These are phyloP conservation scores for Heptranchias perlo DNA, from an alignment of 2,113 vertebrate species.

Conservation along the genomic window DNA sequence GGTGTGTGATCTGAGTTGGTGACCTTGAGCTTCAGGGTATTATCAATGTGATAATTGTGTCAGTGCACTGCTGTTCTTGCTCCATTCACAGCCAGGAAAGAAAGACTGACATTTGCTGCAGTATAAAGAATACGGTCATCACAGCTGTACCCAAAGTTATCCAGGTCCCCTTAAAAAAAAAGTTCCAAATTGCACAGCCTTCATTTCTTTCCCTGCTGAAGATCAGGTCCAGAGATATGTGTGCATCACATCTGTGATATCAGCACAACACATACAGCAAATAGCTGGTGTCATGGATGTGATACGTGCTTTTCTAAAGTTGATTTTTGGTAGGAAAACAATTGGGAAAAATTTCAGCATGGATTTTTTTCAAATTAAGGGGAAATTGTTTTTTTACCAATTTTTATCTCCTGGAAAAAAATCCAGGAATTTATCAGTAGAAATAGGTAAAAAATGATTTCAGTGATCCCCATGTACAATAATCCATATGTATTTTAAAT, in stretches of 20 bases:
- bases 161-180: neutral
- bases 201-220: neutral
- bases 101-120: neutral
- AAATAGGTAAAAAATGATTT: too few species aligned
- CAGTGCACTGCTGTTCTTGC: neutral
- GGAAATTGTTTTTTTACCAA: too few species aligned
- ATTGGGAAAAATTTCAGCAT: too few species aligned
- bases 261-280: neutral
- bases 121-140: neutral
- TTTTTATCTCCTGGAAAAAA: too few species aligned
- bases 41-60: neutral
- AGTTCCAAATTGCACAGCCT: neutral
- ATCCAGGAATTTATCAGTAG: too few species aligned
- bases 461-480: too few species aligned
- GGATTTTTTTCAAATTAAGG: too few species aligned
- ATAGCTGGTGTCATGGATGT: too few species aligned
- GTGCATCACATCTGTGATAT: too few species aligned
- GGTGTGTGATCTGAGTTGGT: neutral
- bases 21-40: neutral
- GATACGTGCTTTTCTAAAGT: too few species aligned
- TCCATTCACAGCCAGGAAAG: neutral
- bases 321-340: too few species aligned
- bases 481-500: too few species aligned
- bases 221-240: neutral
- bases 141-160: neutral